Percentiles rank a stretch among this genome's conserved stretches.
Conservation (phyloP, 2,113 vertebrate genomes). For the Varanus komodoensis region DNA sequence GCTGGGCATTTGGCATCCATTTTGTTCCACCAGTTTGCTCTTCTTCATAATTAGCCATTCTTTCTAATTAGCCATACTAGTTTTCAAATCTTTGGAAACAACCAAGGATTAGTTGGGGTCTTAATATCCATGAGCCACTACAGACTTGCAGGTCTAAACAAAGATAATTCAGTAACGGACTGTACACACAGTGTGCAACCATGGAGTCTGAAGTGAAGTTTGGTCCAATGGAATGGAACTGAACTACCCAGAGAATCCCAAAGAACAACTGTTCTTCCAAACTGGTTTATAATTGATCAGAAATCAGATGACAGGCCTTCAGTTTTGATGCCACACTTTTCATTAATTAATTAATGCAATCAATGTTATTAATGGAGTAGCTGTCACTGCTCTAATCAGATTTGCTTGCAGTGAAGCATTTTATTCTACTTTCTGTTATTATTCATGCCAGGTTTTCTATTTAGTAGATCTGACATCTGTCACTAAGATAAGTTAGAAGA, state of each 20-base stretch:
- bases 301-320: conserved; percentile 42
- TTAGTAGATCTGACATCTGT: conserved; percentile 65
- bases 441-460: conserved; percentile 52
- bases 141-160: not conserved
- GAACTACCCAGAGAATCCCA: not conserved
- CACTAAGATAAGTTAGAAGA: conserved; percentile 52
- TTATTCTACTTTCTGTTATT: conserved; percentile 50
- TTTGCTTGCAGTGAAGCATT: conserved; percentile 60
- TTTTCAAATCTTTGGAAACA: conserved; percentile 3
- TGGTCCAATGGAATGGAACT: not conserved
- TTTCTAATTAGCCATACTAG: not conserved
- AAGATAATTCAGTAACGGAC: not conserved
- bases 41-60: conserved; percentile 1
- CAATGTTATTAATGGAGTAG: conserved; percentile 62
- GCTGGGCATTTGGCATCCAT: not conserved
- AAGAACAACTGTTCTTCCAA: not conserved
- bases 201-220: not conserved
- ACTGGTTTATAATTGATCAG: conserved; percentile 50
- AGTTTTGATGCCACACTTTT: conserved; percentile 62
- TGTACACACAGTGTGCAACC: not conserved
- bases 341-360: conserved; percentile 54
- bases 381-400: conserved; percentile 52
- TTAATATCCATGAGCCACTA: conserved; percentile 5
- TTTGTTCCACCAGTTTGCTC: not conserved
- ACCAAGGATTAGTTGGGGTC: not conserved